Evolutionary conservation across 2,888 invertebrate species (phyloP), one percentile per base, ranked within the genome.

Genomic region (Antheraea yamamai): DNA sequence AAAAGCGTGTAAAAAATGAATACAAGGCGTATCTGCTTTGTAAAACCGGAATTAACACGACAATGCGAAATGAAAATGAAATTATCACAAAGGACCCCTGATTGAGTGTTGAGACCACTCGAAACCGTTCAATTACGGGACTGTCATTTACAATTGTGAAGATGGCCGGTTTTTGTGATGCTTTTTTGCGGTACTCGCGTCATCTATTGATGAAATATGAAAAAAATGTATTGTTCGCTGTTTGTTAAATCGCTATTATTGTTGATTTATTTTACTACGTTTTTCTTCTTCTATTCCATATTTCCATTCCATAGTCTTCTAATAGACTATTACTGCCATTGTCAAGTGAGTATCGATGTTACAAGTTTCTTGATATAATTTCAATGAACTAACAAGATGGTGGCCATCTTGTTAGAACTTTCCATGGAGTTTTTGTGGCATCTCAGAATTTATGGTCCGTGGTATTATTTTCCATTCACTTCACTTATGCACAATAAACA

Each of bases 41-140:
- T 39, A n/a, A 39, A 70, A 70, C 39, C 70, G 20, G 70, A n/a
- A 70, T 70, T 70, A 70, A 70, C 70, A 70, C 39, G 39, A 70
- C 70, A 70, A 70, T 70, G 39, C 70, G 71, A 74, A 74, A 75
- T 75, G 71, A 78, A 12, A 77, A 72, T 75, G 14, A 74, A 52
- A 55, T 68, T 26, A 71, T 71, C 76, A 86, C 85, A 88, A 89
- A 85, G 81, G 85, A 81, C 77, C 75, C 52, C 78, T 83, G 85
- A 85, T 84, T 81, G 87, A 84, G 83, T 83, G 85, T 84, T 81
- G 86, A 84, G 82, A 83, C 80, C 83, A 80, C 89, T 91, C 82
- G 78, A 87, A 88, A 86, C 84, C 89, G 87, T 90, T 90, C 91
- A 89, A 92, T 91, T 91, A 89, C 83, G 58, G 76, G 82, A 85